Evolutionary conservation across 1,140 invertebrate species (phyloP), one percentile per base, ranked within the genome.

Genomic region (Bombus waltoni): DNA sequence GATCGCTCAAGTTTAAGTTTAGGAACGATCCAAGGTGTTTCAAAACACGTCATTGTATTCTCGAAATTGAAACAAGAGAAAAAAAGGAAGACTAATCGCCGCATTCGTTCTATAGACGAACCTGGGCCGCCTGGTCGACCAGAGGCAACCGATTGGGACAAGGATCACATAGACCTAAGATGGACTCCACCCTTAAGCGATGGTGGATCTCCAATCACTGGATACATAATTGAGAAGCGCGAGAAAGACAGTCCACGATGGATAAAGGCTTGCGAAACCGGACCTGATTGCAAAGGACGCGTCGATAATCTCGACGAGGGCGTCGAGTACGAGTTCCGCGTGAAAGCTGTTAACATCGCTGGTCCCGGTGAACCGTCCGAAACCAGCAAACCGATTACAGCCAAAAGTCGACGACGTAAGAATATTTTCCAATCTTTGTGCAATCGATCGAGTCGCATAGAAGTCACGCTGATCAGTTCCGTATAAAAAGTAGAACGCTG

Each of bases 211-310:
- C 98, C 98, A 90, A 98, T 99, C 94, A 98, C 97, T 87, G 98
- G 98, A 71, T 99, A 99, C 92, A 95, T 99, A 72, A 97, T 99
- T 91, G 98, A 99, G 95, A 99, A 99, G 96, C 97, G 97, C 68
- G 98, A 99, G 93, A 98, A 98, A 92, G 98, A 98, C 92, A 92
- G 89, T 82, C 96, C 97, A 81, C 97, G 97, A 93, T 98, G 98
- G 98, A 96, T 97, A 71, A 98, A 99, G 92, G 98, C 98, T 81
- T 96, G 96, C 68, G 98, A 98, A 95, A 96, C 97, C 40, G 97
- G 97, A 25, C 97, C 97, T 8, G 98, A 98, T 73, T 97, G 97
- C 78, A 98, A 98, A 92, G 97, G 97, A 25, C 97, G 97, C 62
- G 97, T 97, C 44, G 97, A 97, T 91, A 96, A 98, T 95, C 94